Base-by-base conservation (phyloP, 2,797 vertebrate species). In the Thamnophis elegans region DNA sequence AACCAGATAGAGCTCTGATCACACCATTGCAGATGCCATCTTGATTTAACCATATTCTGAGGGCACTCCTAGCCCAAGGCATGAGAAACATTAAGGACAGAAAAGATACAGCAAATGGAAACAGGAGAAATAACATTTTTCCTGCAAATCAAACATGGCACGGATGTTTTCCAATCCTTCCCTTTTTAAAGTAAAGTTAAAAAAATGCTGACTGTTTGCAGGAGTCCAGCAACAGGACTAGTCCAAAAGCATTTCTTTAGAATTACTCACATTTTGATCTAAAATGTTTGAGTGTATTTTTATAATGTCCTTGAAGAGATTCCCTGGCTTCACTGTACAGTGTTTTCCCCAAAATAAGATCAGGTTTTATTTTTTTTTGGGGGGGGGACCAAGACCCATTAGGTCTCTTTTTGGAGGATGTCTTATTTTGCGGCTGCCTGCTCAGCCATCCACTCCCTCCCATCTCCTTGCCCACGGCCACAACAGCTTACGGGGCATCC, bases 121-220 rank as follows among this genome's bases (percentile, higher is more conserved):
- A 78, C 13, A 16, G 26, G 42, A 85, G 89, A 73, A 93, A 22
- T 18, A 60, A 92, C 89, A 92, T 62, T 93, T 1, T 55, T 82
- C 58, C n/a, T 6, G 91, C 32, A 93, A 73, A 18, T 28, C 92
- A 92, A 96, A 95, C 85, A 60, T 0, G 87, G 58, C 88, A 59
- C 78, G 12, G 9, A 56, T 95, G 62, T 59, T 95, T 6, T 92
- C 54, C 32, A 20, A 73, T 36, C 16, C 32, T 92, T 85, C 93
- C 73, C 51, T 73, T 22, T 73, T 92, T 65, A 93, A 0, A 55
- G 68, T 90, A 4, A 60, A 94, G 89, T 90, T 94, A 53, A 95
- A 93, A 68, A 58, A 94, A 95, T 94, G 87, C 89, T 89, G 88
- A 91, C 68, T 92, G 95, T 94, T 65, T 85, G 93, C 78, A 92